Evolutionary conservation across 2,113 vertebrate species (phyloP).

Genomic region (Ahaetulla prasina): DNA sequence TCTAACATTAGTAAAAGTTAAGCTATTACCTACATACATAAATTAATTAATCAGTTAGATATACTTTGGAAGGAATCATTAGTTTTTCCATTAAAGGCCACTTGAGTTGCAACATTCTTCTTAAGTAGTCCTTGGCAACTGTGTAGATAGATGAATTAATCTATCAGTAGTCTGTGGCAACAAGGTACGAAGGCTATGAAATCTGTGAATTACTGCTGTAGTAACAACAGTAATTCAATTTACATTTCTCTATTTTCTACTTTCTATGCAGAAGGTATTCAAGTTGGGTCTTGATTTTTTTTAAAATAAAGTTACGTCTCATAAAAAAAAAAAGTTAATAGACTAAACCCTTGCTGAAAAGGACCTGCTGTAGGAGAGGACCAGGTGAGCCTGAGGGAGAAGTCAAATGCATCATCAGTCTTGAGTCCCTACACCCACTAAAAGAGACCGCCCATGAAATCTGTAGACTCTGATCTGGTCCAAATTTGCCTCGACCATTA

Average conservation of each 20-base stretch:
- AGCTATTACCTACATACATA: background rate
- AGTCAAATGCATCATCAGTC: background rate
- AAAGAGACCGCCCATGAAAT: background rate
- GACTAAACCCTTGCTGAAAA: background rate
- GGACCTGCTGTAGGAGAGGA: background rate
- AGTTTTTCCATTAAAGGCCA: background rate
- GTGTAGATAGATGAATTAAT: background rate
- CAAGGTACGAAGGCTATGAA: background rate
- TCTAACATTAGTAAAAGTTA: background rate
- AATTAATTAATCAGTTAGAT: background rate
- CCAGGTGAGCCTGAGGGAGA: background rate
- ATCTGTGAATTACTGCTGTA: background rate
- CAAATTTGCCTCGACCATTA: background rate
- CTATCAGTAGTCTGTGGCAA: background rate
- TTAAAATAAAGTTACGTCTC: background rate
- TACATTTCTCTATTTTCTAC: background rate
- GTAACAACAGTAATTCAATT: background rate
- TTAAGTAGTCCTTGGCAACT: background rate
- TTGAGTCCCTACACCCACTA: background rate
- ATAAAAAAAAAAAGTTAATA: background rate
- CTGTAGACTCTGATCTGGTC: background rate
- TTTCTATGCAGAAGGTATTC: background rate
- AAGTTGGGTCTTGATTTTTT: background rate
- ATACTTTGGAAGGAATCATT: background rate
- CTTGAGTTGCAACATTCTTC: background rate